Conservation (phyloP, 2,888 invertebrate species). For the Hofmannophila pseudospretella region DNA sequence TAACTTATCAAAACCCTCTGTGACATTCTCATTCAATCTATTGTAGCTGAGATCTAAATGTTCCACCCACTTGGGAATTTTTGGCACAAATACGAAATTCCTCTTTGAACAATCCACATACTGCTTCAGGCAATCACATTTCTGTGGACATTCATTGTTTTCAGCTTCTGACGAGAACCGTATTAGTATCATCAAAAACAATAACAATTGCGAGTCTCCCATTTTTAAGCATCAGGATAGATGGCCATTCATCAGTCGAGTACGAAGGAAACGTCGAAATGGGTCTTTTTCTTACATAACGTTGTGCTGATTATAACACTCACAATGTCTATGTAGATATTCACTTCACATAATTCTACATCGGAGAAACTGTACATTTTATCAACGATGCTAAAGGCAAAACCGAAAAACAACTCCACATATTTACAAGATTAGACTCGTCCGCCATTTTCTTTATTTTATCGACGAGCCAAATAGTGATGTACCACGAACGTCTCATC, state of each 20-base stretch:
- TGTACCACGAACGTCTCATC: background rate
- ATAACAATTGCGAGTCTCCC: conserved; percentile 67
- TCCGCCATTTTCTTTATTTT: conserved; percentile 57
- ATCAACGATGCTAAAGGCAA: conserved; percentile 23
- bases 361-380: conserved; percentile 46
- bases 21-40: conserved; percentile 60
- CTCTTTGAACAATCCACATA: conserved; percentile 87
- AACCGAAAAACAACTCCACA: conserved; percentile 44
- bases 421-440: conserved; percentile 50
- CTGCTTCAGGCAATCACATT: conserved; percentile 84
- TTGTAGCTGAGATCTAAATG: conserved; percentile 81
- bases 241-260: conserved; percentile 43
- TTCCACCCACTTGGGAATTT: conserved; percentile 87
- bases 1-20: conserved; percentile 51
- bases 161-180: conserved; percentile 47
- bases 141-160: conserved; percentile 79
- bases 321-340: conserved; percentile 28
- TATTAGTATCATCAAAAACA: conserved; percentile 52
- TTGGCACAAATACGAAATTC: conserved; percentile 83
- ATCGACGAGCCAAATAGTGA: background rate
- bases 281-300: conserved; percentile 61
- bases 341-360: conserved; percentile 42
- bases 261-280: conserved; percentile 21
- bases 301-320: conserved; percentile 30
- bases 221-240: conserved; percentile 66